Conservation (phyloP, 2,888 invertebrate species). For the Conus canariensis region DNA sequence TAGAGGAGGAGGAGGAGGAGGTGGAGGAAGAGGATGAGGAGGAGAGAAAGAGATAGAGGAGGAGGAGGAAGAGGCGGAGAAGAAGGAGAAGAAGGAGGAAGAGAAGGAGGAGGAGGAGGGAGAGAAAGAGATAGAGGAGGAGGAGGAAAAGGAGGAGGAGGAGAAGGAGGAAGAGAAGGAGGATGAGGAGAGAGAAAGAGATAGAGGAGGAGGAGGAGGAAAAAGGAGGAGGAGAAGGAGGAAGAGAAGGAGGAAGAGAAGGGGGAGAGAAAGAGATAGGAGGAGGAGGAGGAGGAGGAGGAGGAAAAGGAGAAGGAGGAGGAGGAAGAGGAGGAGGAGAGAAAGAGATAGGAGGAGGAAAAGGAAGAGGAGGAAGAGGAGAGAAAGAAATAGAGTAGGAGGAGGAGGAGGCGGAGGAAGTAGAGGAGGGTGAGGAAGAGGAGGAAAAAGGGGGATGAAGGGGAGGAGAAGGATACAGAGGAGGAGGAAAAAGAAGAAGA, state of each 20-base stretch:
- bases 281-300: background rate
- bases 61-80: background rate
- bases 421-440: too few relatives aligned
- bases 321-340: background rate
- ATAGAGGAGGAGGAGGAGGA: background rate
- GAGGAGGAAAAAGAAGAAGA: background rate
- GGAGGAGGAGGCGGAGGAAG: background rate
- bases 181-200: background rate
- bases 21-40: too few relatives aligned
- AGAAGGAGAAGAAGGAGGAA: too few relatives aligned
- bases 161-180: background rate
- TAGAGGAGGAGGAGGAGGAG: background rate
- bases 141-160: background rate
- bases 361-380: too few relatives aligned
- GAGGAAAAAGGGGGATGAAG: too few relatives aligned
- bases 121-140: background rate
- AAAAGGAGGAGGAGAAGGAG: background rate
- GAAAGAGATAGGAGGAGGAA: too few relatives aligned
- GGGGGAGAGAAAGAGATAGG: background rate
- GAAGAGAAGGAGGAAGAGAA: background rate
- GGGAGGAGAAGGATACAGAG: background rate
- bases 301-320: background rate
- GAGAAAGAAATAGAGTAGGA: background rate
- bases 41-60: background rate
- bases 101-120: too few relatives aligned